Percentiles rank a stretch among this genome's conserved stretches.
These are phyloP conservation scores for Cheilosia pagana DNA, from an alignment of 2,888 invertebrate species.

Conservation along the genomic window DNA sequence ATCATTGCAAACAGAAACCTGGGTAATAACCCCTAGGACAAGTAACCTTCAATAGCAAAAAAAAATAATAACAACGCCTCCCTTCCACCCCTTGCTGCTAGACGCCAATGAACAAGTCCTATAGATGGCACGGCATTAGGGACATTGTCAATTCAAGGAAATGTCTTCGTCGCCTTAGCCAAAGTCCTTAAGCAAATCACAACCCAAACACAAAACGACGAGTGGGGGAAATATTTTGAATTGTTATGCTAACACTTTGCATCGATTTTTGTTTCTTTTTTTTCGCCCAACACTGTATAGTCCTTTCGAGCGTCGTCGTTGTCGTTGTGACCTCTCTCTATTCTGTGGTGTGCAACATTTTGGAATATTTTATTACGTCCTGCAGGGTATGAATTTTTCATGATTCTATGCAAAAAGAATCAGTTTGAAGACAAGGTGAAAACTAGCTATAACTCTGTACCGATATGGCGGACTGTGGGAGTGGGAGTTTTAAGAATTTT, in stretches of 20 bases:
- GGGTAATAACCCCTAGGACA: slow-evolving; percentile 68
- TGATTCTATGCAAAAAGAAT: slow-evolving; percentile 39
- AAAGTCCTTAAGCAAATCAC: slow-evolving; percentile 26
- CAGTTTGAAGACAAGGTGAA: slow-evolving; percentile 59
- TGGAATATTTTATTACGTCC: slow-evolving; percentile 72
- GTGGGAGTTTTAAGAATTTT: slow-evolving; percentile 56
- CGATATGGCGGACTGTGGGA: not conserved
- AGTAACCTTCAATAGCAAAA: slow-evolving; percentile 38
- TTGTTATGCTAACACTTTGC: slow-evolving; percentile 69
- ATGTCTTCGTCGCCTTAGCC: slow-evolving; percentile 37
- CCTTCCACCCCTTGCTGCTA: slow-evolving; percentile 13
- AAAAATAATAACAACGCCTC: slow-evolving; percentile 1
- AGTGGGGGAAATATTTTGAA: slow-evolving; percentile 41
- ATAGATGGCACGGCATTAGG: slow-evolving; percentile 32
- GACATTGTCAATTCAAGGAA: slow-evolving; percentile 55
- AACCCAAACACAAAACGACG: slow-evolving; percentile 7
- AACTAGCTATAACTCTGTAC: slow-evolving; percentile 46
- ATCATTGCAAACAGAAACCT: slow-evolving; percentile 51
- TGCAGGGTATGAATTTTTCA: slow-evolving; percentile 72
- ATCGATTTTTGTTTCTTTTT: slow-evolving; percentile 61
- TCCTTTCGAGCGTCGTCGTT: slow-evolving; percentile 16
- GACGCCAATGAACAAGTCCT: slow-evolving; percentile 60
- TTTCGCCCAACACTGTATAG: not conserved
- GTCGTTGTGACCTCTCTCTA: slow-evolving; percentile 13
- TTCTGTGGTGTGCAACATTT: slow-evolving; percentile 43